Evolutionary conservation across 2,888 invertebrate species (phyloP), one percentile per base, ranked within the genome.

Genomic region (Scaptomyza flava): DNA sequence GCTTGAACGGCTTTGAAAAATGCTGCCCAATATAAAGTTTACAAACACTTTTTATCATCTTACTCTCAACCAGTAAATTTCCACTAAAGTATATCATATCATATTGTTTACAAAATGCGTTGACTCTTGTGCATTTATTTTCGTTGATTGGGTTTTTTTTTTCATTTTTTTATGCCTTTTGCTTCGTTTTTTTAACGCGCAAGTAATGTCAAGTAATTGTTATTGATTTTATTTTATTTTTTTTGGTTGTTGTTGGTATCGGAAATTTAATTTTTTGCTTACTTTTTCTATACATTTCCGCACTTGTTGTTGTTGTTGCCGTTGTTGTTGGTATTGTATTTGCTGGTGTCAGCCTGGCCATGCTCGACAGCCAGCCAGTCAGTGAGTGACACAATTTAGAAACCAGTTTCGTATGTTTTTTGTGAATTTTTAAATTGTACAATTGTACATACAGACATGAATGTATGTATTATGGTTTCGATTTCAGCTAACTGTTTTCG

Each of bases 161-260:
- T 33, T 51, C 20, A 23, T 27, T 33, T 61, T 48, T 42, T 65
- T 71, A 51, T 61, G 9, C 60, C 41, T 60, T 20, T 52, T 42
- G 31, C 34, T 62, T 70, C 77, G 1, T 17, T 17, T 17, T 17
- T 17, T 51, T 42, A 48, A 58, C 65, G 61, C 57, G 52, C 70
- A 54, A 54, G 59, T 85, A 83, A 83, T 83, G 84, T 74, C 84
- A 85, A 83, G 77, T 73, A 83, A 83, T 80, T 86, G 84, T 79
- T 84, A 84, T 84, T 86, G 84, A 84, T 84, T 84, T 82, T 74
- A 53, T 64, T 8, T 17, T 41, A n/a, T 17, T 17, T 23, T 23
- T 4, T 4, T 23, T 23, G 17, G 9, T 6, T 61, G 31, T 66
- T 64, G 60, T 66, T 59, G 48, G 14, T 53, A 62, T 47, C 46